A percentile compares a stretch with the other conserved stretches of the same genome.
These are phyloP conservation scores for Leptopilina drosophilae DNA, from an alignment of 2,888 invertebrate species.

Conservation along the genomic window DNA sequence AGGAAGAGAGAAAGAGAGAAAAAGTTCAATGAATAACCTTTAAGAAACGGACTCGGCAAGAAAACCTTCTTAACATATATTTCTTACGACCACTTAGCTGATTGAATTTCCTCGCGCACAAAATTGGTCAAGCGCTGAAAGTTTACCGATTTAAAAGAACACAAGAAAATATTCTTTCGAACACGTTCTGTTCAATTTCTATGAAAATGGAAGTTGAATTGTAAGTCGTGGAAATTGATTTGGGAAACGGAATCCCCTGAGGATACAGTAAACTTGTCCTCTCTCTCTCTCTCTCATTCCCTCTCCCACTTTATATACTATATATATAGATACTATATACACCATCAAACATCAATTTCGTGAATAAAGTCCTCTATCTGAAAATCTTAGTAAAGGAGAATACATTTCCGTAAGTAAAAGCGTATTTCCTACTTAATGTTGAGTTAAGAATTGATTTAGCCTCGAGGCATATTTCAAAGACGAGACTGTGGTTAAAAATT, in stretches of 20 bases:
- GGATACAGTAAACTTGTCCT: constrained; percentile 47
- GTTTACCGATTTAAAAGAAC: constrained; percentile 40
- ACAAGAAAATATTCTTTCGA: constrained; percentile 47
- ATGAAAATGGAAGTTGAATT: constrained; percentile 50
- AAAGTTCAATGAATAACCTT: constrained; percentile 24
- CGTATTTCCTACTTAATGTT: constrained; percentile 38
- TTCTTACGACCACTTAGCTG: constrained; percentile 55
- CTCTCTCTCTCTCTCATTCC: neutral
- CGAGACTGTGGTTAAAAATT: neutral
- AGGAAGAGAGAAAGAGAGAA: no score
- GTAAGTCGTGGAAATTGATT: constrained; percentile 57
- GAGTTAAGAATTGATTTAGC: constrained; percentile 33
- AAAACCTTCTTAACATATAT: constrained; percentile 52
- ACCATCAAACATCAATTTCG: constrained; percentile 55
- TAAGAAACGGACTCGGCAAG: constrained; percentile 16
- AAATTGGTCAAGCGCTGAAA: constrained; percentile 49
- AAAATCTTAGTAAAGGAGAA: constrained; percentile 34
- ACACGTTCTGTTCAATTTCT: constrained; percentile 51
- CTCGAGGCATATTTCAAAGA: constrained; percentile 17
- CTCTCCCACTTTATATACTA: no score
- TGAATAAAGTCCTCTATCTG: constrained; percentile 50
- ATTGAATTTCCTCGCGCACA: constrained; percentile 46
- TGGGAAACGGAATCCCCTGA: constrained; percentile 49
- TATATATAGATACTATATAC: no score
- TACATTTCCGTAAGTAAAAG: constrained; percentile 39